phyloP scores from a whole-genome alignment of 1,140 invertebrate genomes.

The Drosophila punjabiensis region DNA sequence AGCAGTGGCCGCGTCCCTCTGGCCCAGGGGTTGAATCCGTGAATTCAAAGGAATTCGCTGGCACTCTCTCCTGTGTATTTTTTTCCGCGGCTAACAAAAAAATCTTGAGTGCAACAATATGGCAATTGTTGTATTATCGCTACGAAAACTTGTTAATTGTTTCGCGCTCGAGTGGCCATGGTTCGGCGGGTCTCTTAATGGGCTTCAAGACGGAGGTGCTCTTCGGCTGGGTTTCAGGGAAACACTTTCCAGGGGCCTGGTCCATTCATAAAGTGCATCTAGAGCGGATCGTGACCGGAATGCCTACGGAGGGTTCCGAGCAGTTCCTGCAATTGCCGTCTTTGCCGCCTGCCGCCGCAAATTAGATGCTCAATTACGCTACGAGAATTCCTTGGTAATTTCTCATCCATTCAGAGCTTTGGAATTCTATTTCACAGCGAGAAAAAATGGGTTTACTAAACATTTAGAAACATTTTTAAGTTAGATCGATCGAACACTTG shows the following conservation, averaged over 20 bases:
- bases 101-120: conserved; percentile 62
- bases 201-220: conserved; percentile 38
- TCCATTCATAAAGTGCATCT: conserved; percentile 71
- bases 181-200: conserved; percentile 33
- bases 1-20: conserved; percentile 14
- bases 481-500: not conserved
- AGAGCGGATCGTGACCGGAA: conserved; percentile 33
- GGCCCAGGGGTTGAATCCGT: conserved; percentile 13
- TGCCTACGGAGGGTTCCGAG: conserved; percentile 12
- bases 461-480: not conserved
- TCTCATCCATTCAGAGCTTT: conserved; percentile 28
- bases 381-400: conserved; percentile 71
- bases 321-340: conserved; percentile 53
- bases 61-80: conserved; percentile 24
- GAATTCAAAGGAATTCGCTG: conserved; percentile 74
- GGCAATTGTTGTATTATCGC: conserved; percentile 55
- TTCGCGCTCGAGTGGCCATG: conserved; percentile 69
- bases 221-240: conserved; percentile 59
- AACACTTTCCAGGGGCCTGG: conserved; percentile 71
- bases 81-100: conserved; percentile 27
- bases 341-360: conserved; percentile 62
- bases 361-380: conserved; percentile 81
- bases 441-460: not conserved
- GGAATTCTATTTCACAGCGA: not conserved
- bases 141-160: conserved; percentile 78